Base-by-base conservation (phyloP, 2,888 invertebrate genomes). In the Chrysodeixis includens region DNA sequence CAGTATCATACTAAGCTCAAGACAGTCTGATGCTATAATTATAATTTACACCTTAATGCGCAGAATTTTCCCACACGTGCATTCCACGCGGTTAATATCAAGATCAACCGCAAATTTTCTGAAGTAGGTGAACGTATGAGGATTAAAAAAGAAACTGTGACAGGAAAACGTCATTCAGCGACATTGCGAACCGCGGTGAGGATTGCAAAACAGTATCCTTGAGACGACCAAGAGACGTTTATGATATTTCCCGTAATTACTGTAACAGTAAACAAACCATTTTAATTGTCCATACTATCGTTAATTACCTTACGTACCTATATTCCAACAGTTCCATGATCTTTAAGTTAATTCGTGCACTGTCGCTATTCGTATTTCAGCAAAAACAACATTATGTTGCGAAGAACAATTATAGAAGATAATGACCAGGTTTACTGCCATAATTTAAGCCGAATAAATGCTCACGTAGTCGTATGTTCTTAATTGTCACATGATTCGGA, bases 191-290 rank as follows among this genome's bases (percentile, higher is more conserved):
- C 79, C 74, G 73, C 69, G 71, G 60, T 66, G 69, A 66, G 82
- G 84, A 86, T 83, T 85, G 85, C 85, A 83, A 87, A 87, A 83
- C 84, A 82, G 78, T 87, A 91, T 88, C 91, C 88, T 91, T 87
- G 86, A 74, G 75, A 79, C 56, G 44, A 54, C 30, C 66, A 53
- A 66, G 79, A 88, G 85, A 90, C 86, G 87, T 89, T 91, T 90
- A 90, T 91, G 90, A 92, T 91, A 91, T 92, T 90, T 92, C 91
- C 92, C 90, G 90, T 88, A 90, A 92, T 94, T 93, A 93, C 83
- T 77, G 82, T 90, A 90, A 92, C 91, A 84, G 91, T 92, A 86
- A 82, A 85, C 69, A 67, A 81, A 79, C 83, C 79, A 84, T 86
- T 85, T 89, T 89, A 89, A 91, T 89, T 80, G 82, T 75, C 53